Evolutionary conservation across 2,797 vertebrate genomes (phyloP).

Genomic region (Chaenodraco wilsoni): DNA sequence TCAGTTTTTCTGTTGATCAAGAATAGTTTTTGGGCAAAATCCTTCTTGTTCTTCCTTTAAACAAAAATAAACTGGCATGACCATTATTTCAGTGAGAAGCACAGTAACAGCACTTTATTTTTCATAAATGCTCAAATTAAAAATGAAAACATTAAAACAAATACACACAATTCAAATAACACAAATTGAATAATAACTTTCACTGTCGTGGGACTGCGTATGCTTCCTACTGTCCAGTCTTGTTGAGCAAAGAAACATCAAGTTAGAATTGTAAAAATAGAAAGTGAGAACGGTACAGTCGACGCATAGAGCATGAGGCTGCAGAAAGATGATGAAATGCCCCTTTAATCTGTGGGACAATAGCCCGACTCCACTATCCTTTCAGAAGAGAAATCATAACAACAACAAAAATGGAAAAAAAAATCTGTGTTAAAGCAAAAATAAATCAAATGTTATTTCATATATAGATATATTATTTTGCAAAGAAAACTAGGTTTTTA

Average conservation of each 20-base stretch:
- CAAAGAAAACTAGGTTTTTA: conserved; percentile 86
- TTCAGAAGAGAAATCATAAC: conserved; percentile 56
- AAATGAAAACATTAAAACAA: conserved; percentile 84
- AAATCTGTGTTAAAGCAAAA: conserved; percentile 82
- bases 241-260: conserved; percentile 77
- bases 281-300: conserved; percentile 83
- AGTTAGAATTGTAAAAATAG: conserved; percentile 81
- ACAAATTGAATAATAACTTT: conserved; percentile 90
- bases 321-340: conserved; percentile 87
- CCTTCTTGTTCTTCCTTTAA: not conserved
- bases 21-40: conserved; percentile 2
- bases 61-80: conserved; percentile 51
- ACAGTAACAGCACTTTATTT: conserved; percentile 99
- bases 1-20: not conserved
- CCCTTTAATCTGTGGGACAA: conserved; percentile 77
- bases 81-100: conserved; percentile 89
- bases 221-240: conserved; percentile 58
- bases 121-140: conserved; percentile 94
- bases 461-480: conserved; percentile 90
- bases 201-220: conserved; percentile 73
- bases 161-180: conserved; percentile 93
- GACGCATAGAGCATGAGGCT: conserved; percentile 86
- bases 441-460: conserved; percentile 86
- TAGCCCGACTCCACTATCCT: conserved; percentile 68
- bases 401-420: conserved; percentile 59